A percentile compares a stretch with the other conserved stretches of the same genome.
These are phyloP conservation scores for Hyperoodon ampullatus DNA, from an alignment of 2,113 vertebrate species.

Conservation along the genomic window DNA sequence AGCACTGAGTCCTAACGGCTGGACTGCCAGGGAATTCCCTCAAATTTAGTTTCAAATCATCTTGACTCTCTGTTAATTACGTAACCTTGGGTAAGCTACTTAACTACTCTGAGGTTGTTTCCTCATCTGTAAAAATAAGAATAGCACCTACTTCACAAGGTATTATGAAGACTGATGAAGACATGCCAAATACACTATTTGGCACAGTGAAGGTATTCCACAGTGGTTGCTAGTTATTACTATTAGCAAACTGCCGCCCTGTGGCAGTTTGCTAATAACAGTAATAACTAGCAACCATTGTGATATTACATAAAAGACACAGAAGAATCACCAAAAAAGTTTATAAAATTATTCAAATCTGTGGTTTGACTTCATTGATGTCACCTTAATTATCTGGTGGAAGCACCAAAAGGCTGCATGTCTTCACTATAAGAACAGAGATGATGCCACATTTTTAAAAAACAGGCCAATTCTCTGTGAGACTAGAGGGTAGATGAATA, in stretches of 20 bases:
- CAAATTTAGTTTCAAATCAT: constrained; percentile 4
- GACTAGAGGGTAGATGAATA: background rate
- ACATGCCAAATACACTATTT: background rate
- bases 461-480: background rate
- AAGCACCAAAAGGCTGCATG: background rate
- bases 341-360: background rate
- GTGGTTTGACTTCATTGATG: background rate
- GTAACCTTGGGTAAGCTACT: background rate
- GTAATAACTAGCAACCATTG: background rate
- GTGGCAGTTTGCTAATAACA: no score
- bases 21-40: background rate
- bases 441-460: background rate
- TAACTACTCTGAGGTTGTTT: background rate
- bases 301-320: background rate
- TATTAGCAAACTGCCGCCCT: background rate
- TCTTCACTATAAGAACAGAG: background rate
- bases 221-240: background rate
- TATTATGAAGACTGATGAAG: background rate
- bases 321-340: background rate
- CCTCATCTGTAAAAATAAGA: background rate
- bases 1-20: background rate
- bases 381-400: background rate
- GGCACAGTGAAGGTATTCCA: background rate
- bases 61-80: background rate
- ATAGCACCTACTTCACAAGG: background rate